Evolutionary conservation across 2,113 vertebrate species (phyloP).

Genomic region (Burhinus oedicnemus): DNA sequence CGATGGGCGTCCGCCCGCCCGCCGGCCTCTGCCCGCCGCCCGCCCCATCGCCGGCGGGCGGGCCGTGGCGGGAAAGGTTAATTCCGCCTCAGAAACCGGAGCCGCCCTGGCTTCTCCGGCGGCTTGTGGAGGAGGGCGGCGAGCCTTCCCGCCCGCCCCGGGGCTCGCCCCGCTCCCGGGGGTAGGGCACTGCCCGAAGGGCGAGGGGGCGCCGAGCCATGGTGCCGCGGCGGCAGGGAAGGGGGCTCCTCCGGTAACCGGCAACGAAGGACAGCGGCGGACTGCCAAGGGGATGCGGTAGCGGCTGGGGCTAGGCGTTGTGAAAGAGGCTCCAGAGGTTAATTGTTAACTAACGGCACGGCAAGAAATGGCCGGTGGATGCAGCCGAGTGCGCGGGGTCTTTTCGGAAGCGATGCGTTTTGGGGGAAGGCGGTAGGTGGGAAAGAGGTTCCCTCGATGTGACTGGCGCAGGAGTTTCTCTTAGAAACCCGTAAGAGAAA

Average conservation of each 20-base stretch:
- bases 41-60: neutral
- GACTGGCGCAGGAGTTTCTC: neutral
- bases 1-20: neutral
- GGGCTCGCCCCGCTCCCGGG: neutral
- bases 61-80: neutral
- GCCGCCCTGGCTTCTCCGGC: neutral
- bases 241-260: neutral
- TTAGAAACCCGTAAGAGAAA: neutral
- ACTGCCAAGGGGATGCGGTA: neutral
- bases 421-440: accelerated
- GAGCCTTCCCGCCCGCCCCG: neutral
- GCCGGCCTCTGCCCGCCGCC: neutral
- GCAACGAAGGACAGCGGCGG: accelerated
- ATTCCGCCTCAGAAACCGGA: constrained; percentile 5
- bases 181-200: neutral
- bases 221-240: neutral
- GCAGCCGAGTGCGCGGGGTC: accelerated
- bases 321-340: accelerated
- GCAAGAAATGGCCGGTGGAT: accelerated
- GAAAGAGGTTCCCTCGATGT: neutral
- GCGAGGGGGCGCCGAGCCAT: too few species aligned
- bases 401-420: accelerated
- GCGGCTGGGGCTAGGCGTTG: accelerated
- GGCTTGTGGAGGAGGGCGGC: neutral
- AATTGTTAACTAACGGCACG: accelerated